Conservation (phyloP, 2,888 invertebrate species). For the Tubulanus polymorphus region DNA sequence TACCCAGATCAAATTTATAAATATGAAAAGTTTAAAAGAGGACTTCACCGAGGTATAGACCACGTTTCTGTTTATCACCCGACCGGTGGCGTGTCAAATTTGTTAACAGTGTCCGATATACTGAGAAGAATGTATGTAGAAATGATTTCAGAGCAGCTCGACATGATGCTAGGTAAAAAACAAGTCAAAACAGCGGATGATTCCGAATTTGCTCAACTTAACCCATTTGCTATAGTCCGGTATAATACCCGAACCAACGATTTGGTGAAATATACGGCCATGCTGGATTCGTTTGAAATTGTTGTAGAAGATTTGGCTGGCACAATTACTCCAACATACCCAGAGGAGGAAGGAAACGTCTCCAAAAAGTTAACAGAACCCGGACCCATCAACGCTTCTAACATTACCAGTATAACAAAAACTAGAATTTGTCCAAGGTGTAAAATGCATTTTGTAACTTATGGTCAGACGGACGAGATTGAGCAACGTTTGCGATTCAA, state of each 20-base stretch:
- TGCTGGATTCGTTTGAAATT: background rate
- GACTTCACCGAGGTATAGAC: background rate
- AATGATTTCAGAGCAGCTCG: background rate
- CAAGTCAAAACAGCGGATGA: background rate
- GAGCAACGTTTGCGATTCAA: background rate
- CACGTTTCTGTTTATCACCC: background rate
- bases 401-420: background rate
- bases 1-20: background rate
- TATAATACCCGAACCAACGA: background rate
- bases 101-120: background rate
- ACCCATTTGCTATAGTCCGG: background rate
- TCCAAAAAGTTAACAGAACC: background rate
- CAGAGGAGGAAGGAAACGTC: background rate
- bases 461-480: background rate
- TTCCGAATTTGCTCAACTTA: too few relatives aligned
- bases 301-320: background rate
- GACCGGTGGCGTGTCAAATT: background rate
- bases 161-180: background rate
- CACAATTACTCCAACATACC: background rate
- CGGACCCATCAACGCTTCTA: background rate
- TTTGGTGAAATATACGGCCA: background rate
- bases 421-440: background rate
- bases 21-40: background rate
- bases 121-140: background rate
- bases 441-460: background rate